Percentiles rank a stretch among this genome's conserved stretches.
These are phyloP conservation scores for Muntiacus reevesi DNA, from an alignment of 2,113 vertebrate species.

Conservation along the genomic window DNA sequence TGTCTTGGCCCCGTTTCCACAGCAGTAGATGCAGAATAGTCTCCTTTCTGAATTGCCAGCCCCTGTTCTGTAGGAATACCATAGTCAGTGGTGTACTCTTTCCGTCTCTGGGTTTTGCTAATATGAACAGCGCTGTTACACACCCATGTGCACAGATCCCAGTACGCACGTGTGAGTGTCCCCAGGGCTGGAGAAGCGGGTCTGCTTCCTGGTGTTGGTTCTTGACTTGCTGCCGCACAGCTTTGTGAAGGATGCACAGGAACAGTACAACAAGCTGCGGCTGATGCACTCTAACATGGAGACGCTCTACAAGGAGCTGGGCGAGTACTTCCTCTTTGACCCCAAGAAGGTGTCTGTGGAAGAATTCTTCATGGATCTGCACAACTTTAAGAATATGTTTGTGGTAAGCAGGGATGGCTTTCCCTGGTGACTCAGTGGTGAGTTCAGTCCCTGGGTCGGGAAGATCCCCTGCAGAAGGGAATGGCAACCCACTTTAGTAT, in stretches of 20 bases:
- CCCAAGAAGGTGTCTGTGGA: constrained; percentile 84
- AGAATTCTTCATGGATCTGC: constrained; percentile 89
- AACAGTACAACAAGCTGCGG: constrained; percentile 86
- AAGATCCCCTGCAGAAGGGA: neutral
- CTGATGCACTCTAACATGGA: constrained; percentile 90
- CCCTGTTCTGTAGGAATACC: neutral
- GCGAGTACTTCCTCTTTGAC: constrained; percentile 86
- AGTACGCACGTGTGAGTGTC: neutral
- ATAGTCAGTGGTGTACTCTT: neutral
- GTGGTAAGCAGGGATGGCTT: constrained; percentile 79
- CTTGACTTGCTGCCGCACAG: constrained; percentile 83
- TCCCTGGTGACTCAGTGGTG: neutral
- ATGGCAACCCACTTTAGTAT: neutral
- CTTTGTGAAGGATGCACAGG: constrained; percentile 84
- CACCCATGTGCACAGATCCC: neutral
- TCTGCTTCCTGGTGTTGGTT: constrained; percentile 40
- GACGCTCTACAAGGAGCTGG: constrained; percentile 84
- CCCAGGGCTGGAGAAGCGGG: neutral
- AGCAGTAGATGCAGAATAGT: neutral
- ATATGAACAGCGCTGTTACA: neutral
- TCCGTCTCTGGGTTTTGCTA: neutral
- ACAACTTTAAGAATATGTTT: constrained; percentile 91
- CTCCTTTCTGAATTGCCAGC: neutral
- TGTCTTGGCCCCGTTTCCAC: neutral
- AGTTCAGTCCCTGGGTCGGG: neutral